Percentiles rank a stretch among this genome's conserved stretches.
These are phyloP conservation scores for Drosophila peninsularis DNA, from an alignment of 2,888 invertebrate species.

Conservation along the genomic window DNA sequence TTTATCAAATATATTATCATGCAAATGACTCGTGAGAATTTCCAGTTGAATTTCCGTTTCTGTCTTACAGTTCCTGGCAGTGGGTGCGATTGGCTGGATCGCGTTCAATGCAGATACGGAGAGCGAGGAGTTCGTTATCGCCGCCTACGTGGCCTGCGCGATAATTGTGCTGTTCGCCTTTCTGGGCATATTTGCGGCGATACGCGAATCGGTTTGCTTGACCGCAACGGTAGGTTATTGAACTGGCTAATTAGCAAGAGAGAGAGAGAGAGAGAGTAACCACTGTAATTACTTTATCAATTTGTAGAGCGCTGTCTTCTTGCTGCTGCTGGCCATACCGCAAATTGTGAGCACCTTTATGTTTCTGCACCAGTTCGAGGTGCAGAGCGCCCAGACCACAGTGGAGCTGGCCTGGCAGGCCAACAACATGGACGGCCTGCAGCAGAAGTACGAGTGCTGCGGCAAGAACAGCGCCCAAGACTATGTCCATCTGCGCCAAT, in stretches of 20 bases:
- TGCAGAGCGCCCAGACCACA: constrained; percentile 85
- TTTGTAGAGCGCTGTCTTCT: constrained; percentile 89
- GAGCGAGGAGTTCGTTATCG: constrained; percentile 61
- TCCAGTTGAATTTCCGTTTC: constrained; percentile 15
- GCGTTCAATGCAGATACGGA: constrained; percentile 66
- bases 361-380: constrained; percentile 87
- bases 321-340: constrained; percentile 89
- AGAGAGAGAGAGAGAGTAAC: background rate
- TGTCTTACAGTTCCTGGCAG: constrained; percentile 69
- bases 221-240: constrained; percentile 89
- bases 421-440: constrained; percentile 77
- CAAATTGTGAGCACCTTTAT: constrained; percentile 89
- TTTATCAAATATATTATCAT: constrained; percentile 23
- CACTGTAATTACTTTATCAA: background rate
- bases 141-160: constrained; percentile 63
- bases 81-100: constrained; percentile 69
- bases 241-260: background rate
- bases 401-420: constrained; percentile 85
- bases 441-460: constrained; percentile 80
- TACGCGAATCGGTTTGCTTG: constrained; percentile 94
- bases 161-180: constrained; percentile 85
- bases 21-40: constrained; percentile 27
- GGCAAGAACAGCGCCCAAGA: constrained; percentile 81
- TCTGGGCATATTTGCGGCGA: constrained; percentile 95
- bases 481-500: constrained; percentile 68